Base-by-base conservation (phyloP, 2,888 invertebrate species). In the Gortyna flavago region DNA sequence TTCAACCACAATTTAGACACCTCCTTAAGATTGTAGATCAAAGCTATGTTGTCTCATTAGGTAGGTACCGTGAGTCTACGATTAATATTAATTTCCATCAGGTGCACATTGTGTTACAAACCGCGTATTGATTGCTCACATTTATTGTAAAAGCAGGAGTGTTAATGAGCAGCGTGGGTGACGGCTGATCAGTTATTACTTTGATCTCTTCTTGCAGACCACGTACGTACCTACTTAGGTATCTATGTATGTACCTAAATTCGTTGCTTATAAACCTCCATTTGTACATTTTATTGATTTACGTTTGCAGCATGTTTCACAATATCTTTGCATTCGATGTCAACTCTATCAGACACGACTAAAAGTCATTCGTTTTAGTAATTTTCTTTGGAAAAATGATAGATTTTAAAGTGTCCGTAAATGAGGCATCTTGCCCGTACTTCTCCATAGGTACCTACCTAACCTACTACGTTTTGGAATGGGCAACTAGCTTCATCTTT, bases 81-180 rank as follows among this genome's bases (percentile, higher is more conserved):
- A 41, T 84, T 72, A 74, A 61, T 72, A 82, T n/a, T n/a, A n/a
- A n/a, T 84, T 64, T 68, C 61, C 32, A 16, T 61, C 71, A 67
- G 66, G 73, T 67, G n/a, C 32, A 32, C 67, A 57, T 61, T 41
- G 69, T 54, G 57, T 57, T 35, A 54, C 59, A 59, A n/a, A 54
- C 59, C 67, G 59, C 70, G 70, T 44, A 21, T 38, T 64, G 59
- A 35, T 68, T 51, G 44, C 67, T 51, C 29, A 78, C 62, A 67
- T 73, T 48, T 68, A 29, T 59, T 70, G 62, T 48, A 67, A 75
- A 57, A 70, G 44, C 44, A 67, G 70, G 16, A 71, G 84, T 74
- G 62, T 25, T 64, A 32, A 68, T 54, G 35, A 83, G 48, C 21
- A 13, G 48, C 64, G 32, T 13, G 44, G 18, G 54, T 32, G 66